Base-by-base conservation (phyloP, 1,140 invertebrate genomes). In the Pomacea maculata region DNA sequence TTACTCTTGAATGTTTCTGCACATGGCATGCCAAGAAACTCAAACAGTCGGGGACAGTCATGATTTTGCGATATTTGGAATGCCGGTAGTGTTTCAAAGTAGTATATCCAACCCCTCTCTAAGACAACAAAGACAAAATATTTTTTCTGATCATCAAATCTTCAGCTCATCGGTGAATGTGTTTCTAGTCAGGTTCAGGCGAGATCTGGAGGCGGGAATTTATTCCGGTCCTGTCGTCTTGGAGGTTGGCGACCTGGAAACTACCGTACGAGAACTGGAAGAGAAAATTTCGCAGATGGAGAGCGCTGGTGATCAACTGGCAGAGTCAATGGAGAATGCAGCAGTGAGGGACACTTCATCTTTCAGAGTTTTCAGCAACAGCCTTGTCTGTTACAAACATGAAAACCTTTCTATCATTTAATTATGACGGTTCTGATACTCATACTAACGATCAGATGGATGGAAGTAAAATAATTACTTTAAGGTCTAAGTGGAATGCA, bases 201-300 rank as follows among this genome's bases (percentile, higher is more conserved):
- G 81, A 34, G 82, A 86, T 71, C 73, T 85, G 25, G 75, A 76
- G 80, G 45, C 55, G 52, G 83, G 81, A 65, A 68, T 52, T 17
- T 19, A 78, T 15, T 57, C 76, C 84, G 79, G 75, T 6, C 80
- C 83, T 9, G 80, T 84, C 15, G 76, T 80, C 57, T 70, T 84
- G 78, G 80, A 84, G 61, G 82, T 84, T 8, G 80, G 82, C 5
- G 81, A 82, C n/a, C 76, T 84, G 45, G 80, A 84, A 77, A 82
- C 21, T 21, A 92, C 86, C 5, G 85, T 91, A 54, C 73, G 82
- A 1, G 86, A 90, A 29, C 80, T 92, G 68, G 91, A 90, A 80
- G 84, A 85, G 45, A 89, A 88, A 79, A 91, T 92, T 15, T 80
- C 85, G 25, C 87, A 91, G 76, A 85, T 92, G 73, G 90, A 92